Base-by-base conservation (phyloP, 2,113 vertebrate genomes). In the Odocoileus virginianus region DNA sequence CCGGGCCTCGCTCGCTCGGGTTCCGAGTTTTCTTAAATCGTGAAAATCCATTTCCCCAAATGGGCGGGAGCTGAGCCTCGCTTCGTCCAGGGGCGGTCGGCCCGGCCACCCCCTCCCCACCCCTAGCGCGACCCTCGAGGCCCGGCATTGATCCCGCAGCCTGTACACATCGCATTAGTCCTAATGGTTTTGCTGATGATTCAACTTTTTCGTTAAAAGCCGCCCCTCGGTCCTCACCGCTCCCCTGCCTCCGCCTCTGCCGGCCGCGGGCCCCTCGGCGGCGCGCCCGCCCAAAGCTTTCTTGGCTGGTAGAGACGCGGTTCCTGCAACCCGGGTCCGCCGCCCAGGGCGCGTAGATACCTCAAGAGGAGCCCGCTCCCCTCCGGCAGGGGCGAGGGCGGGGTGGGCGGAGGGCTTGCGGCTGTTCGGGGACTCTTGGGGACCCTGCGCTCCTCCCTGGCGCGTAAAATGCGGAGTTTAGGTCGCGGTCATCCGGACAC, bases 141-240 rank as follows among this genome's bases (percentile, higher is more conserved):
- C 81, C 84, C 25, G 9, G 64, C 98, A 97, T 96, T 87, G 97
- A 98, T 97, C 89, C 91, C 87, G 79, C 27, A 7, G 36, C 83
- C 27, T 17, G 60, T 23, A 94, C 2, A 15, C 74, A 33, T 10
- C 74, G 67, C 97, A 98, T 98, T 96, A 96, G 96, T n/a, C 74
- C 94, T 97, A 96, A 97, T 97, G 97, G 97, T 91, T 57, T 58
- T 7, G 82, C 88, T 94, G 98, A 96, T 87, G 95, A 94, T 91
- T 97, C 97, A 74, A 94, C 94, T 97, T 98, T 96, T 98, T 97
- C 60, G 19, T 95, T 97, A 97, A 98, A 95, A 97, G 97, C 98
- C 50, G n/a, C 67, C 84, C 92, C 87, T 47, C 33, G 30, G 87
- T 13, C 57, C 67, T 86, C 93, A 17, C 76, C 76, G 23, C n/a